Base-by-base conservation (phyloP, 2,888 invertebrate genomes). In the Sepiola atlantica region DNA sequence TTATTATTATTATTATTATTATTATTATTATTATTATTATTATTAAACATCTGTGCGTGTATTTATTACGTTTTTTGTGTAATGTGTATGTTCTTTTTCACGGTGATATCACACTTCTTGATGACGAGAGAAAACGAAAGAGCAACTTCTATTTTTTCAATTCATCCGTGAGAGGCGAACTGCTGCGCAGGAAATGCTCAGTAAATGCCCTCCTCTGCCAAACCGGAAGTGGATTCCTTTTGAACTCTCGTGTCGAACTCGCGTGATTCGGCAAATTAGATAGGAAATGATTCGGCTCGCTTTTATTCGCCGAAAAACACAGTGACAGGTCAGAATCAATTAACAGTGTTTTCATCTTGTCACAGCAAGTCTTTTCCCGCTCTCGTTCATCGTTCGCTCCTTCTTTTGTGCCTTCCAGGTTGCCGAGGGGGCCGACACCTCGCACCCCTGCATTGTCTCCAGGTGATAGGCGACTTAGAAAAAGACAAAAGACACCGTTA, bases 201-300 rank as follows among this genome's bases (percentile, higher is more conserved):
- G 77, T n/a, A 77, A n/a, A 77, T 77, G 77, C n/a, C 77, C n/a
- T 77, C 16, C n/a, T n/a, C 77, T 77, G 16, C n/a, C n/a, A 77
- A 77, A 77, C 77, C 77, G 77, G 77, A 77, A 77, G 77, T 77
- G n/a, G 77, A 77, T 77, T 77, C 77, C n/a, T 77, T 77, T 77
- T 77, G 77, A 77, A 77, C 77, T 32, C 77, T 77, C 77, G n/a
- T n/a, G 16, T 32, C 32, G 77, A 77, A n/a, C 77, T 77, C 77
- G n/a, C 77, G 77, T 32, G 77, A 77, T 77, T 77, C 77, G 77
- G n/a, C 77, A 77, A 77, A 77, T 77, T 77, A 77, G n/a, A 77
- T 77, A n/a, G 77, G 77, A 77, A 77, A 77, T 77, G 77, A 77
- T 77, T 77, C 77, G n/a, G 16, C 77, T 77, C n/a, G 2, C n/a